phyloP scores from a whole-genome alignment of 2,113 vertebrate genomes.

The Dryoscopus gambensis region DNA sequence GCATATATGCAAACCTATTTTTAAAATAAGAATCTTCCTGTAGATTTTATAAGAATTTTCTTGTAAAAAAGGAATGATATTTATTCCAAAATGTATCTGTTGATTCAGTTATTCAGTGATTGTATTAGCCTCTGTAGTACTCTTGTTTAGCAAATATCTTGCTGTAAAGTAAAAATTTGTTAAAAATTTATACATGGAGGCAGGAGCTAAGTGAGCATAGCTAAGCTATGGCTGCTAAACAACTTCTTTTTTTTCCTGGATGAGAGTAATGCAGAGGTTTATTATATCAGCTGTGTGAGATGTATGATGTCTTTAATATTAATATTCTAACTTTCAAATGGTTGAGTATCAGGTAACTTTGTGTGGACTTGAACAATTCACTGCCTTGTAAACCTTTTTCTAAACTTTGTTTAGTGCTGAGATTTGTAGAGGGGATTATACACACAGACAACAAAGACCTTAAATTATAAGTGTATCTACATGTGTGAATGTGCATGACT shows the following conservation, averaged over 20 bases:
- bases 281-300: not conserved
- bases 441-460: not conserved
- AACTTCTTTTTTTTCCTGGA: not conserved
- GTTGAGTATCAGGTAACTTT: not conserved
- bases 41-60: not conserved
- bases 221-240: not conserved
- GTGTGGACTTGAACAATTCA: not conserved
- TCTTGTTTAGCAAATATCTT: not conserved
- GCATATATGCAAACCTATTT: not conserved
- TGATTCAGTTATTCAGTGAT: not conserved
- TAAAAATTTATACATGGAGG: not conserved
- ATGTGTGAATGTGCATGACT: not conserved
- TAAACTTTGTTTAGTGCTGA: not conserved
- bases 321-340: not conserved
- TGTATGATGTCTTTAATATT: not conserved
- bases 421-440: not conserved
- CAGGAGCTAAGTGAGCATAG: not conserved
- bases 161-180: not conserved
- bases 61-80: not conserved
- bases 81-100: not conserved
- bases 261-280: not conserved
- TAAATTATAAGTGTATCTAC: not conserved
- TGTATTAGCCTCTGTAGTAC: not conserved
- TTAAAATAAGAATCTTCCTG: not conserved
- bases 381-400: not conserved